Evolutionary conservation across 2,888 invertebrate species (phyloP).

Genomic region (Bimastos eiseni): DNA sequence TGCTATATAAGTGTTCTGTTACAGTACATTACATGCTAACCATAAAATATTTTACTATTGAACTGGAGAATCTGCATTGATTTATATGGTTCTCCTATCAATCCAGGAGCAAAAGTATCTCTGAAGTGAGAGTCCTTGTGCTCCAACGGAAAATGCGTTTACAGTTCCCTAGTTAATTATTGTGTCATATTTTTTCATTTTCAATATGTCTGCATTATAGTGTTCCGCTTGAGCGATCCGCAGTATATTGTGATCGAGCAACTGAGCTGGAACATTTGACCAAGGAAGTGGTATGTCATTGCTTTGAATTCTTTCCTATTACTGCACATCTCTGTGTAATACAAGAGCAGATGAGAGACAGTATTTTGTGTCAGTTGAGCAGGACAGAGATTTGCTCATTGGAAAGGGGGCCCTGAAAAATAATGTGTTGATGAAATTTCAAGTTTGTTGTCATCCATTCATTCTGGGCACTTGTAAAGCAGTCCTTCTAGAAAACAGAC

Average conservation of each 20-base stretch:
- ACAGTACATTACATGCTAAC: too few relatives aligned
- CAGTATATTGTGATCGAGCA: slow-evolving; percentile 1
- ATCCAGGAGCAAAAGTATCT: background rate
- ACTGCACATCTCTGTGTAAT: background rate
- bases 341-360: background rate
- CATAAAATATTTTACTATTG: too few relatives aligned
- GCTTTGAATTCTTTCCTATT: background rate
- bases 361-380: background rate
- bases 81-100: too few relatives aligned
- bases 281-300: background rate
- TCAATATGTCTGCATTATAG: background rate
- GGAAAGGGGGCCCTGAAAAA: background rate
- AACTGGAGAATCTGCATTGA: too few relatives aligned
- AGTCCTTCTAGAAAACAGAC: too few relatives aligned
- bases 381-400: background rate
- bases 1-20: too few relatives aligned
- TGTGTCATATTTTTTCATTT: background rate
- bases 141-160: background rate
- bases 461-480: too few relatives aligned
- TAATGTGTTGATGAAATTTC: background rate
- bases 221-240: background rate
- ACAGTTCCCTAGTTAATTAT: background rate
- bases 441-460: background rate
- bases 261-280: background rate
- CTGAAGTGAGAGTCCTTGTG: background rate